A percentile compares a stretch with the other conserved stretches of the same genome.
Conservation (phyloP, 2,797 vertebrate genomes). For the Harpagifer antarcticus region DNA sequence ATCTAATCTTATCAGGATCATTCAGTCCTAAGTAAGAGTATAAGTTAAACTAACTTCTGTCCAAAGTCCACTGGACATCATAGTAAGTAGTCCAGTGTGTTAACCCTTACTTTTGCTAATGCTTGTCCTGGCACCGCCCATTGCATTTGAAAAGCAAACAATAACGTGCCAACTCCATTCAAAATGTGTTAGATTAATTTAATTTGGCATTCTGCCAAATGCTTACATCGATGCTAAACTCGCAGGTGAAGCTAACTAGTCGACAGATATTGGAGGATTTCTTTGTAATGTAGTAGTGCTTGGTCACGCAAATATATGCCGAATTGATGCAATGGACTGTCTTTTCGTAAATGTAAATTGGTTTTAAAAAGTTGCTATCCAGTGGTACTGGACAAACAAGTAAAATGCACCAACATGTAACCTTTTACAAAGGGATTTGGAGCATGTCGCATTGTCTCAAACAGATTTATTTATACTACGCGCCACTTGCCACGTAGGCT, state of each 20-base stretch:
- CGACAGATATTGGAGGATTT: background rate
- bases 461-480: too few species aligned
- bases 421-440: background rate
- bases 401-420: background rate
- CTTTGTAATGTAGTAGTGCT: background rate
- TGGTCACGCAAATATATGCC: background rate
- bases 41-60: slow-evolving; percentile 3
- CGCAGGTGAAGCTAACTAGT: too few species aligned
- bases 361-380: background rate
- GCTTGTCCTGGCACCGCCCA: too few species aligned
- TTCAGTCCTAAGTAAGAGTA: background rate
- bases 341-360: background rate
- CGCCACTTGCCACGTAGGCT: background rate
- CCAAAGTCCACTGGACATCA: slow-evolving; percentile 34
- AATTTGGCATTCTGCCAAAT: too few species aligned
- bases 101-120: background rate
- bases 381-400: background rate
- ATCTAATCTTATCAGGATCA: slow-evolving; percentile 16
- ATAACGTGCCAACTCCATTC: background rate
- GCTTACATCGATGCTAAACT: too few species aligned
- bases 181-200: background rate
- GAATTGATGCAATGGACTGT: background rate
- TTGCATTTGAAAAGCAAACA: background rate
- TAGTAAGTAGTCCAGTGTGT: background rate
- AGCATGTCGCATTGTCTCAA: background rate